Conservation (phyloP, 2,888 invertebrate species). For the Eulithis testata region DNA sequence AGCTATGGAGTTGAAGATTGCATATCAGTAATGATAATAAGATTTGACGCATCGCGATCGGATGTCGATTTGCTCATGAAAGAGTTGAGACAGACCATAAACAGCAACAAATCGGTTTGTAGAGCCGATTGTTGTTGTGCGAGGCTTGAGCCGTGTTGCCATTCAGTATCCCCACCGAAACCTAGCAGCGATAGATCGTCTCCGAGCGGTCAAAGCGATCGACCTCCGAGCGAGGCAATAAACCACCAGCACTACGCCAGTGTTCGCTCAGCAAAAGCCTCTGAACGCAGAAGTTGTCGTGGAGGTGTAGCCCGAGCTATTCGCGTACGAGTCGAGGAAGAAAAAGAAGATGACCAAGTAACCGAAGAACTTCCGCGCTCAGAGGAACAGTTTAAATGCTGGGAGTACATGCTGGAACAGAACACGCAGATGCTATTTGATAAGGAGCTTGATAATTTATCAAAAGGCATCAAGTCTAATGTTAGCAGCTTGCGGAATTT, state of each 20-base stretch:
- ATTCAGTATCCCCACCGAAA: constrained; percentile 77
- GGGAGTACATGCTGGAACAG: constrained; percentile 97
- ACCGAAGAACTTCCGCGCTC: constrained; percentile 81
- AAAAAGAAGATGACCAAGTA: constrained; percentile 79
- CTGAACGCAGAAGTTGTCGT: constrained; percentile 84
- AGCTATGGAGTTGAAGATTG: constrained; percentile 96
- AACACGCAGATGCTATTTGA: constrained; percentile 95
- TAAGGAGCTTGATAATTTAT: constrained; percentile 93
- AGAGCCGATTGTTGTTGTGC: constrained; percentile 87
- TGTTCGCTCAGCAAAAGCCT: constrained; percentile 73
- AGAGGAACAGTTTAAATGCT: constrained; percentile 95
- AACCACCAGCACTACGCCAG: constrained; percentile 81
- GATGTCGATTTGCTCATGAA: constrained; percentile 91
- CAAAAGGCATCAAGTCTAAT: constrained; percentile 85
- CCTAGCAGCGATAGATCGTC: constrained; percentile 90
- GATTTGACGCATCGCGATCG: constrained; percentile 87
- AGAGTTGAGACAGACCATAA: constrained; percentile 90
- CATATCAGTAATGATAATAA: constrained; percentile 93
- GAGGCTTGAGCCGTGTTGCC: constrained; percentile 85
- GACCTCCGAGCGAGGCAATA: constrained; percentile 76
- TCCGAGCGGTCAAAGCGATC: constrained; percentile 94
- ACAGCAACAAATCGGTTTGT: constrained; percentile 85
- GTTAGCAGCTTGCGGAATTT: constrained; percentile 82
- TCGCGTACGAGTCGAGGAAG: constrained; percentile 86
- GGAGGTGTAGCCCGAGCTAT: constrained; percentile 86